A percentile compares a stretch with the other conserved stretches of the same genome.
Conservation (phyloP, 2,113 vertebrate genomes). For the Riparia riparia region DNA sequence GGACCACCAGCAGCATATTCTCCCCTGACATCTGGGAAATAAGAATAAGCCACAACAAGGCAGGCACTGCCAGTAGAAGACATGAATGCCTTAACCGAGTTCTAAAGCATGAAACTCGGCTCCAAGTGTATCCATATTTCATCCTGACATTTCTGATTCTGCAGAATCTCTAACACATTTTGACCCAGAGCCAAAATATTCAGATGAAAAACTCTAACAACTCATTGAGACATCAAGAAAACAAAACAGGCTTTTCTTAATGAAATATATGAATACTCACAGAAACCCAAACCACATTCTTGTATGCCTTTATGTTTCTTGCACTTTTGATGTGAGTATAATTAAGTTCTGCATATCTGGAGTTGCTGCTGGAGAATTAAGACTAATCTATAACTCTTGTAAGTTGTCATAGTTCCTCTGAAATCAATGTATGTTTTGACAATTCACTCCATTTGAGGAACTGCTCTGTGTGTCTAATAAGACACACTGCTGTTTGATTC, state of each 20-base stretch:
- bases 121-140: background rate
- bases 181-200: background rate
- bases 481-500: background rate
- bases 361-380: conserved; percentile 9
- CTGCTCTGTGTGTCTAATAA: background rate
- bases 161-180: background rate
- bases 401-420: background rate
- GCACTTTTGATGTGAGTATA: background rate
- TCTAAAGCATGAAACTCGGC: background rate
- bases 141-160: background rate
- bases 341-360: conserved; percentile 12
- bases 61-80: background rate
- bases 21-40: background rate
- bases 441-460: background rate
- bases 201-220: background rate
- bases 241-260: background rate
- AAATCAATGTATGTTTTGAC: conserved; percentile 15
- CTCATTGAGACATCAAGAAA: background rate
- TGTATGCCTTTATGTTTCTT: background rate
- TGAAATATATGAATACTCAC: background rate
- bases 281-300: background rate
- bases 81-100: background rate
- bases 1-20: background rate
- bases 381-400: background rate
- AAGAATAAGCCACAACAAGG: background rate